These are phyloP conservation scores for Lutraria lutraria DNA, from an alignment of 2,888 invertebrate genomes.

Conservation along the genomic window DNA sequence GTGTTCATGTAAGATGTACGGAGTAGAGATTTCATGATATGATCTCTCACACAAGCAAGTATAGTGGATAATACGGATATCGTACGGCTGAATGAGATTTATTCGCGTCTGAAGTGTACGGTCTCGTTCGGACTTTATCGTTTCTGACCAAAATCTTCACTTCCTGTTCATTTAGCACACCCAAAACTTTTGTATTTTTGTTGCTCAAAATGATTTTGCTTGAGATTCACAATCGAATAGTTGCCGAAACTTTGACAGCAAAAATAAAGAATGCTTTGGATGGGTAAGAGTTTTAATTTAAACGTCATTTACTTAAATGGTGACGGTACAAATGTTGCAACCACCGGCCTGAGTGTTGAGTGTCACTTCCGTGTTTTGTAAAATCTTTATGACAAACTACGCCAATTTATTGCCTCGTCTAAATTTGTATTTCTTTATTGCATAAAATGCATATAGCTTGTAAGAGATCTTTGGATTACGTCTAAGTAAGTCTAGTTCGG, in stretches of 20 bases:
- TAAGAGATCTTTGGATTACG: too few relatives aligned
- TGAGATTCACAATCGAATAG: constrained; percentile 99
- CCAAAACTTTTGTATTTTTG: constrained; percentile 5
- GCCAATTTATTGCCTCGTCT: background rate
- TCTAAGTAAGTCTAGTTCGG: background rate
- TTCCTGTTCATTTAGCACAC: constrained; percentile 22
- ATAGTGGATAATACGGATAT: background rate
- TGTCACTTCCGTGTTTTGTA: constrained; percentile 38
- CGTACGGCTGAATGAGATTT: background rate
- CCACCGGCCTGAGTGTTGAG: background rate
- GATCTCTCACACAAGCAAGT: too few relatives aligned
- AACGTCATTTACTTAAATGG: background rate
- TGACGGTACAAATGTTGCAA: background rate
- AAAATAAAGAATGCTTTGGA: constrained; percentile 98
- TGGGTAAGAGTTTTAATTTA: constrained; percentile 91
- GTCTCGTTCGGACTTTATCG: background rate
- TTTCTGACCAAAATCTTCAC: background rate
- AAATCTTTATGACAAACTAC: background rate
- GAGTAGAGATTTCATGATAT: too few relatives aligned
- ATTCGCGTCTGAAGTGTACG: background rate
- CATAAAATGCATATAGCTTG: background rate
- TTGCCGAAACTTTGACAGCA: constrained; percentile 97
- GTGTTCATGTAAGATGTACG: too few relatives aligned
- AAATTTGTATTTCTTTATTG: background rate
- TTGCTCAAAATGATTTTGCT: constrained; percentile 89